Conservation (phyloP, 2,888 invertebrate genomes). For the Eupithecia dodoneata region DNA sequence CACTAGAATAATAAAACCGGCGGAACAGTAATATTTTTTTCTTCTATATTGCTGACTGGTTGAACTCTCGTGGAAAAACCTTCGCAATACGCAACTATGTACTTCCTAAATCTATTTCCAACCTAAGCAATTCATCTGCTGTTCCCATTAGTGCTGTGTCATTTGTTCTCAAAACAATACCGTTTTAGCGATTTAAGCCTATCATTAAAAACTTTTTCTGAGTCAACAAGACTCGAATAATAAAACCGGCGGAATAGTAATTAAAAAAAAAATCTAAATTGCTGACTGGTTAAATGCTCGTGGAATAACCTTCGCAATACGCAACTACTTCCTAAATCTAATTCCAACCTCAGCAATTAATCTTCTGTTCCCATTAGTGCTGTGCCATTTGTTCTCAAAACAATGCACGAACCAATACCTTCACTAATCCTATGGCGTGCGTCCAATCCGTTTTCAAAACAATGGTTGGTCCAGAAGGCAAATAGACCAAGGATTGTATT, state of each 20-base stretch:
- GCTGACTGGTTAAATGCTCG: no score
- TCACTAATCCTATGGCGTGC: not conserved
- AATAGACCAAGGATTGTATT: constrained; percentile 48
- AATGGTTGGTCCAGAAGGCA: constrained; percentile 20
- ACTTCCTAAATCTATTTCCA: not conserved
- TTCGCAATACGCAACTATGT: not conserved
- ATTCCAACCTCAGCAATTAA: not conserved
- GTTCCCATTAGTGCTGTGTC: constrained; percentile 1
- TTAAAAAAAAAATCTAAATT: no score
- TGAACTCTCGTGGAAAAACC: not conserved
- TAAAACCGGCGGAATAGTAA: not conserved
- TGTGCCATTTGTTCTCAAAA: constrained; percentile 1
- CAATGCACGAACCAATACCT: constrained; percentile 2
- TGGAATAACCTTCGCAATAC: no score
- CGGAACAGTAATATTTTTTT: not conserved
- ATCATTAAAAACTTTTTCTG: not conserved
- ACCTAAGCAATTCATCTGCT: not conserved
- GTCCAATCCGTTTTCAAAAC: constrained; percentile 10
- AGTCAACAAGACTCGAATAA: not conserved
- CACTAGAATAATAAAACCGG: not conserved
- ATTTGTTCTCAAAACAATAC: constrained; percentile 1
- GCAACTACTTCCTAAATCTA: not conserved
- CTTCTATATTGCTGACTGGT: not conserved
- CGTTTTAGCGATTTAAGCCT: not conserved
- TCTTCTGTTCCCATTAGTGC: not conserved